Evolutionary conservation across 2,888 invertebrate genomes (phyloP).

Genomic region (Eulithis testata): DNA sequence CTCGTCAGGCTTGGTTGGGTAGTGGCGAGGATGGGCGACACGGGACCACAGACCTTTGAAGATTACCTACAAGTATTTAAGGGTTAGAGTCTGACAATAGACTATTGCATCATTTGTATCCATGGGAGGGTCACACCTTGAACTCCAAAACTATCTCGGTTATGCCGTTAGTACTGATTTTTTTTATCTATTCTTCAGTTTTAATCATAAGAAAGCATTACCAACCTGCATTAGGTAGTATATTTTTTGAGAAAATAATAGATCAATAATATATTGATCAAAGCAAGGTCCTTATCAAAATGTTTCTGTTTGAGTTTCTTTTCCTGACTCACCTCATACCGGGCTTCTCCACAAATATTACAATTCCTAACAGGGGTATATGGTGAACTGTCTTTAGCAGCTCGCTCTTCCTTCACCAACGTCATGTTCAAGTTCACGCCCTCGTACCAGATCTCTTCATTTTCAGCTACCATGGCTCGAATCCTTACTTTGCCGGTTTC

Average conservation of each 20-base stretch:
- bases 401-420: constrained; percentile 60
- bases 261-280: too few relatives aligned
- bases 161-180: too few relatives aligned
- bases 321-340: constrained; percentile 66
- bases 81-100: too few relatives aligned
- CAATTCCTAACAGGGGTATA: constrained; percentile 49
- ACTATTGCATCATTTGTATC: too few relatives aligned
- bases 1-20: constrained; percentile 71
- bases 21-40: constrained; percentile 68
- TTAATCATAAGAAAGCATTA: too few relatives aligned
- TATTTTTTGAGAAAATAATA: too few relatives aligned
- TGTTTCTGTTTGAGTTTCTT: not conserved
- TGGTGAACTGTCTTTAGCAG: constrained; percentile 65
- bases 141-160: too few relatives aligned
- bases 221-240: too few relatives aligned
- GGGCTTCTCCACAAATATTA: constrained; percentile 71
- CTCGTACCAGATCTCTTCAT: constrained; percentile 69
- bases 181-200: too few relatives aligned
- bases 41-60: constrained; percentile 76
- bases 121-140: too few relatives aligned
- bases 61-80: constrained; percentile 55
- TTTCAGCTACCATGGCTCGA: constrained; percentile 76
- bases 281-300: too few relatives aligned
- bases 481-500: constrained; percentile 61
- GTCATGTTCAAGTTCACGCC: constrained; percentile 61